phyloP scores from a whole-genome alignment of 2,888 invertebrate species.

The Gastracanthus pulcherrimus region DNA sequence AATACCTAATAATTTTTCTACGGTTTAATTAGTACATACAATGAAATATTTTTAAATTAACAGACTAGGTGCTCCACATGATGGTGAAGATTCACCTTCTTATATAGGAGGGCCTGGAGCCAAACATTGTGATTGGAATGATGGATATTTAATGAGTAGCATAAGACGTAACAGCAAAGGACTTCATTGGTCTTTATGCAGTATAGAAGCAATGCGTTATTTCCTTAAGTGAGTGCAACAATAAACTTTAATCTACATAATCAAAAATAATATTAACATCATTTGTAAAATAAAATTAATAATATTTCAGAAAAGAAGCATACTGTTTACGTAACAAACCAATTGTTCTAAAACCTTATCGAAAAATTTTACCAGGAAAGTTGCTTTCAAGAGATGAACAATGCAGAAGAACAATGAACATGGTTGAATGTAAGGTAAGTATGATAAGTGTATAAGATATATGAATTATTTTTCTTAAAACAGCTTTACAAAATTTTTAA shows the following conservation, averaged over 20 bases:
- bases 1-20: not conserved
- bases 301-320: conserved; percentile 42
- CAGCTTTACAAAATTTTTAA: not conserved
- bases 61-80: conserved; percentile 9
- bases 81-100: conserved; percentile 49
- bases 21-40: not conserved
- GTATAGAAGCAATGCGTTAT: conserved; percentile 47
- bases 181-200: conserved; percentile 55
- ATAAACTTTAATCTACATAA: too few species aligned
- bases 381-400: conserved; percentile 55
- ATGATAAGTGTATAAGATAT: not conserved
- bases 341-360: conserved; percentile 5
- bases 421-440: conserved; percentile 53
- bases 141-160: conserved; percentile 59
- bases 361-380: conserved; percentile 53
- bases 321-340: conserved; percentile 55
- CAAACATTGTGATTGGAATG: conserved; percentile 51
- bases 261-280: not conserved
- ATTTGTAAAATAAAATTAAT: conserved; percentile 17
- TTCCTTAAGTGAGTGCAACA: conserved; percentile 48
- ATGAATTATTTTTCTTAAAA: not conserved
- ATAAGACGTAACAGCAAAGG: conserved; percentile 50
- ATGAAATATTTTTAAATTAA: conserved; percentile 33
- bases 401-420: conserved; percentile 46
- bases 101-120: conserved; percentile 57